Evolutionary conservation across 2,888 invertebrate species (phyloP).

Genomic region (Metalampra italica): DNA sequence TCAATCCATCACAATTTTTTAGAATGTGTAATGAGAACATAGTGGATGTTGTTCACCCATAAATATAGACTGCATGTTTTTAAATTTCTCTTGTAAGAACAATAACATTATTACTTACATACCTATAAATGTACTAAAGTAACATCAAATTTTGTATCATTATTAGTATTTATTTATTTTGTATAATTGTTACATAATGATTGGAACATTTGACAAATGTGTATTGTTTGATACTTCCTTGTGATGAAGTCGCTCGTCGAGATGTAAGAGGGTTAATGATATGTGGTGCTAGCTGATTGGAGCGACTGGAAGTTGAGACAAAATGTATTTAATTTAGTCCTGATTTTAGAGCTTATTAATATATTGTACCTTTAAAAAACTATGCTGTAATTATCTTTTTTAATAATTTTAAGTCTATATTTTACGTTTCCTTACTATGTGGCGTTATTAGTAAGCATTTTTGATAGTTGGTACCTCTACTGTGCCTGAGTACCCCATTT

Average conservation of each 20-base stretch:
- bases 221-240: conserved; percentile 21
- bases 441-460: conserved; percentile 35
- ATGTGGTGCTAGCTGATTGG: conserved; percentile 69
- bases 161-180: conserved; percentile 29
- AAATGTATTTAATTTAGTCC: conserved; percentile 71
- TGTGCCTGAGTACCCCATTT: conserved; percentile 33
- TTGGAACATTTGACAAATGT: conserved; percentile 15
- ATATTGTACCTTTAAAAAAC: conserved; percentile 61
- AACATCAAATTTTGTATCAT: conserved; percentile 19
- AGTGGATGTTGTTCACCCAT: background rate
- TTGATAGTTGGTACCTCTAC: conserved; percentile 21
- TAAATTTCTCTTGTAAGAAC: background rate
- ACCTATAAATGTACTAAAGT: conserved; percentile 17
- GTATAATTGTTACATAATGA: conserved; percentile 24
- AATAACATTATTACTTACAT: too few relatives aligned
- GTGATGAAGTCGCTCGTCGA: conserved; percentile 45
- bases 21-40: conserved; percentile 20
- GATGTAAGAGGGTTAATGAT: conserved; percentile 43
- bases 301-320: conserved; percentile 62
- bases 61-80: background rate
- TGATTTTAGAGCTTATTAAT: conserved; percentile 77
- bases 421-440: conserved; percentile 42
- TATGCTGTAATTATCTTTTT: conserved; percentile 71
- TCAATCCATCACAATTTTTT: conserved; percentile 34
- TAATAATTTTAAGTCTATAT: conserved; percentile 68